Base-by-base conservation (phyloP, 2,888 invertebrate genomes). In the Apocheima hispidaria region DNA sequence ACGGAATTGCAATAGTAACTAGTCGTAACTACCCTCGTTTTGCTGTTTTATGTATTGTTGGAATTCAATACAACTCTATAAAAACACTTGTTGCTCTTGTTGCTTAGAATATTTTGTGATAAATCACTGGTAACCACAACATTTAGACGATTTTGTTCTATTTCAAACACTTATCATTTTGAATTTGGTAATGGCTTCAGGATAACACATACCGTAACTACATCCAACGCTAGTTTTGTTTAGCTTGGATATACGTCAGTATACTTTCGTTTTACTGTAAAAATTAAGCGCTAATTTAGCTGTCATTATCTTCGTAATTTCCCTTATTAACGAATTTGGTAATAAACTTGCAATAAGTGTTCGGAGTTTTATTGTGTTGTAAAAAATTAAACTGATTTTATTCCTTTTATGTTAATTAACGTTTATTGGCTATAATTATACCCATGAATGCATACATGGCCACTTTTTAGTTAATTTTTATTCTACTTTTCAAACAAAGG, bases 381-480 rank as follows among this genome's bases (percentile, higher is more conserved):
- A 53, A 63, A 53, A 63, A 63, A 51, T 53, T 46, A 58, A 58
- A 43, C 38, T 28, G 50, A 57, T 58, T 54, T 54, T 63, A 18
- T 53, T 57, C 21, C 49, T 53, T 58, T 44, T 40, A 62, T 43
- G 21, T 53, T 41, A 48, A 56, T 62, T 53, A 41, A 28, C 20
- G 43, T 60, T 60, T 60, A 60, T 55, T 36, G 55, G 9, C 28
- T 35, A 49, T 60, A 60, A 60, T 55, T 44, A 54, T 43, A 60
- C 44, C 26, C 28, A 0, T n/a, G n/a, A n/a, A 44, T 35, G 35
- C 36, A 30, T 14, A 49, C 9, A 30, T 23, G 7, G 7, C 26
- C 10, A 41, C n/a, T 30, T 46, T 38, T 49, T 28, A 38, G 5
- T 30, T 21, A n/a, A 23, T 18, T 35, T 26, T n/a, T n/a, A n/a